Conservation (phyloP, 2,888 invertebrate genomes). For the Melanchra persicariae region DNA sequence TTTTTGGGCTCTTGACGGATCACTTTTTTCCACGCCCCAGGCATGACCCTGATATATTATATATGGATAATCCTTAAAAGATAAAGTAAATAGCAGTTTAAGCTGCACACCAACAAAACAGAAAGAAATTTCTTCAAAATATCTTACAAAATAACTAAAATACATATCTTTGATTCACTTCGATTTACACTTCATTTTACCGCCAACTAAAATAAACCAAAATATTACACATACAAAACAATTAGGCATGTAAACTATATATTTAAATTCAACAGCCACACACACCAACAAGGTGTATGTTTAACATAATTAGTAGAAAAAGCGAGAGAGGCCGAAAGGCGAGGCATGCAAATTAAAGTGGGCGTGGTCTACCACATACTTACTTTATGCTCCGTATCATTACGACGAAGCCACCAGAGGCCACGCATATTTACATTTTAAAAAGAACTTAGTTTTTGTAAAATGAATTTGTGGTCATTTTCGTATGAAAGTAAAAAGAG, state of each 20-base stretch:
- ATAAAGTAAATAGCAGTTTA: too few species aligned
- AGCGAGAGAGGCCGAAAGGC: constrained; percentile 45
- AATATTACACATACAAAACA: constrained; percentile 12
- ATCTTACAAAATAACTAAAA: neutral
- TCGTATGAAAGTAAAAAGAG: neutral
- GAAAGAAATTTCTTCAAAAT: neutral
- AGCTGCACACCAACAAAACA: too few species aligned
- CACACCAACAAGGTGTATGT: constrained; percentile 29
- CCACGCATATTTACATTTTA: constrained; percentile 47
- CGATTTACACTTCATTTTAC: neutral
- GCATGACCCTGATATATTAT: too few species aligned
- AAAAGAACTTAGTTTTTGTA: constrained; percentile 35
- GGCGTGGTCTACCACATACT: constrained; percentile 50
- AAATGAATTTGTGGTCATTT: constrained; percentile 35
- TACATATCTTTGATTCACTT: neutral
- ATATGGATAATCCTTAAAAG: too few species aligned
- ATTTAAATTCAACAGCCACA: constrained; percentile 21
- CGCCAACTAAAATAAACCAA: neutral
- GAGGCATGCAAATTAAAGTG: constrained; percentile 58
- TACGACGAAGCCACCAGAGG: constrained; percentile 35
- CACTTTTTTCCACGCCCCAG: too few species aligned
- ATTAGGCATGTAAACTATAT: constrained; percentile 5
- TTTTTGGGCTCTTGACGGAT: too few species aligned
- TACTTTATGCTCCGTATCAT: constrained; percentile 39
- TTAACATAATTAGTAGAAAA: constrained; percentile 61